phyloP scores from a whole-genome alignment of 2,888 invertebrate genomes.

The Heliothis peltigera region DNA sequence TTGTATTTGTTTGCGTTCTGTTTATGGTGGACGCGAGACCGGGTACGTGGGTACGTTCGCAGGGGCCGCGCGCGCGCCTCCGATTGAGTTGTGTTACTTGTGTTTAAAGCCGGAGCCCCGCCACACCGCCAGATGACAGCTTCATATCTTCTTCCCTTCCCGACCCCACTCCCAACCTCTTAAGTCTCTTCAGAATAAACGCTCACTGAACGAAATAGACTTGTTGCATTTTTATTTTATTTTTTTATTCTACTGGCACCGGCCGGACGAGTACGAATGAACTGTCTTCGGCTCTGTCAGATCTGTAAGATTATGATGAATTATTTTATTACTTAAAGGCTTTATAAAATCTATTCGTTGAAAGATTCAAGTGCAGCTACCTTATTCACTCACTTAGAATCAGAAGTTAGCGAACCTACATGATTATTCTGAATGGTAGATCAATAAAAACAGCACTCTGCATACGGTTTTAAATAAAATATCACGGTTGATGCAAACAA shows the following conservation, averaged over 20 bases:
- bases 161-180: slow-evolving; percentile 69
- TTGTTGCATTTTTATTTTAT: slow-evolving; percentile 83
- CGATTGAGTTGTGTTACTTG: slow-evolving; percentile 67
- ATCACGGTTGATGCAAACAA: neutral
- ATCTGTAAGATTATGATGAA: slow-evolving; percentile 69
- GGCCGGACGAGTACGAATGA: slow-evolving; percentile 70
- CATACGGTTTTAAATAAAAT: slow-evolving; percentile 3
- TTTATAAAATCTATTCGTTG: slow-evolving; percentile 28
- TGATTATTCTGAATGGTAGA: neutral
- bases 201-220: slow-evolving; percentile 78
- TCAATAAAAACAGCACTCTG: neutral
- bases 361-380: slow-evolving; percentile 9
- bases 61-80: slow-evolving; percentile 77
- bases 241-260: slow-evolving; percentile 70
- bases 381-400: neutral
- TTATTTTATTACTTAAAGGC: slow-evolving; percentile 61
- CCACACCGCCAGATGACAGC: slow-evolving; percentile 81
- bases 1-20: slow-evolving; percentile 64
- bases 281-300: slow-evolving; percentile 71
- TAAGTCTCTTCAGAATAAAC: slow-evolving; percentile 65
- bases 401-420: neutral
- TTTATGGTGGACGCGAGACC: slow-evolving; percentile 57
- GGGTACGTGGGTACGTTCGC: slow-evolving; percentile 62
- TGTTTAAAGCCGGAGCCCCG: slow-evolving; percentile 62
- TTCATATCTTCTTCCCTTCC: slow-evolving; percentile 78